Percentiles rank a stretch among this genome's conserved stretches.
These are phyloP conservation scores for Megaceryle alcyon DNA, from an alignment of 2,797 vertebrate genomes.

Conservation along the genomic window DNA sequence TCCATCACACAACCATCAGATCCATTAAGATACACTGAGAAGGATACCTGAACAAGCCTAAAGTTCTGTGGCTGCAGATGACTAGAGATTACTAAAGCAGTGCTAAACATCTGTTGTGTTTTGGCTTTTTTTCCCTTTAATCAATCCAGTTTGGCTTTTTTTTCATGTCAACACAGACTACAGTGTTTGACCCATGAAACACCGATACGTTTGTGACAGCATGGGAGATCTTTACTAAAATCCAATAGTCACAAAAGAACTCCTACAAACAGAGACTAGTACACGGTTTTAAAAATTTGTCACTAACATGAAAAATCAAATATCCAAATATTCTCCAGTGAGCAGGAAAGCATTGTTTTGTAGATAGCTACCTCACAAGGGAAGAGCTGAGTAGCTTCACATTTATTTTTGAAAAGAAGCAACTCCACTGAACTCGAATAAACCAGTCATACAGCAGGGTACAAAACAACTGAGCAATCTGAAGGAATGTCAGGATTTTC, in stretches of 20 bases:
- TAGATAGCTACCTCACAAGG: background rate
- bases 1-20: background rate
- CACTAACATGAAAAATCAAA: background rate
- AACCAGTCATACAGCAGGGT: background rate
- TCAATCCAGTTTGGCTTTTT: background rate
- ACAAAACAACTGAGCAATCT: background rate
- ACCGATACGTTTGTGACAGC: background rate
- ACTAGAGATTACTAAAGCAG: background rate
- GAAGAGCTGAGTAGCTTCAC: background rate
- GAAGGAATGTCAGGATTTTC: background rate
- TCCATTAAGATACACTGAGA: background rate
- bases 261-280: background rate
- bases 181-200: background rate
- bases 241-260: background rate
- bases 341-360: background rate
- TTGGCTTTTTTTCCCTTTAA: background rate
- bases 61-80: background rate
- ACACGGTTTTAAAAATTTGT: background rate
- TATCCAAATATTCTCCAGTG: background rate
- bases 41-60: background rate
- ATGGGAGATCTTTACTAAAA: background rate
- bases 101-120: background rate
- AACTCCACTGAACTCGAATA: background rate
- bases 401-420: background rate
- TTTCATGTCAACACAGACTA: background rate